Conservation (phyloP, 2,113 vertebrate genomes). For the Bos taurus region ARS-UCD2.0 NC_037328.1:32384501-32385000, state of each 20-base stretch:
- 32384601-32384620: no score
- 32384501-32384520: not conserved
- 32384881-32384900: not conserved
- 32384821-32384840: not conserved
- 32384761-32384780: not conserved
- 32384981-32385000: not conserved
- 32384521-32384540: not conserved
- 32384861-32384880: not conserved
- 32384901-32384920: not conserved
- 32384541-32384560: not conserved
- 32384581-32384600: no score
- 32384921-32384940: not conserved
- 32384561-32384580: not conserved
- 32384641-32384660: no score
- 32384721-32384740: not conserved
- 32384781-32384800: not conserved
- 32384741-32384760: not conserved
- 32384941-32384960: not conserved
- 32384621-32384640: no score
- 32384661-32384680: fast-evolving
- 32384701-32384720: not conserved
- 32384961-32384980: not conserved
- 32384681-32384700: no score
- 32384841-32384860: not conserved
- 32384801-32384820: not conserved